These are phyloP conservation scores for Agrypnia vestita DNA, from an alignment of 1,140 invertebrate genomes.

Conservation along the genomic window DNA sequence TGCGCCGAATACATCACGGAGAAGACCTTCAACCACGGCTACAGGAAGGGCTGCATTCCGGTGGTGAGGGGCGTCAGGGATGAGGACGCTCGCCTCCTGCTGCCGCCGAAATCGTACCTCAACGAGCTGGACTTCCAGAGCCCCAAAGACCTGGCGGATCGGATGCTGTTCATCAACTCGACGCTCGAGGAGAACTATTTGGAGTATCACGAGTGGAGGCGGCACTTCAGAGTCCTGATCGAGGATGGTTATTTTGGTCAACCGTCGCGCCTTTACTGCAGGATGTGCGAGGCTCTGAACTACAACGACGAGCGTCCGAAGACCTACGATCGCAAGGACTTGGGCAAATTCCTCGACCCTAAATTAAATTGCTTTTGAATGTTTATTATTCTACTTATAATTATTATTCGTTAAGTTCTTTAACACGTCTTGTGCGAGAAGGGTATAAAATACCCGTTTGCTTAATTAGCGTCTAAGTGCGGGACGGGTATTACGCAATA, in stretches of 20 bases:
- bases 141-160: constrained; percentile 75
- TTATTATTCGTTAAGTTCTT: no score
- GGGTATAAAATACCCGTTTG: no score
- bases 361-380: constrained; percentile 44
- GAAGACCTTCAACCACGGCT: constrained; percentile 80
- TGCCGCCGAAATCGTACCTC: constrained; percentile 81
- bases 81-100: constrained; percentile 70
- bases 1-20: constrained; percentile 83
- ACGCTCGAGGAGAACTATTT: constrained; percentile 62
- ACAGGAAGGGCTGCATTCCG: constrained; percentile 78
- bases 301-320: constrained; percentile 73
- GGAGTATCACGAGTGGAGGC: constrained; percentile 81
- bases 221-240: constrained; percentile 78
- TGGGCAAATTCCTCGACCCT: constrained; percentile 58
- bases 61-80: constrained; percentile 78
- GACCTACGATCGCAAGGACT: constrained; percentile 68
- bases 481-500: no score
- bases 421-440: no score
- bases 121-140: constrained; percentile 82
- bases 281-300: constrained; percentile 85
- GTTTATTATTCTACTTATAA: no score
- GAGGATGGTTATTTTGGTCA: constrained; percentile 82
- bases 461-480: no score
- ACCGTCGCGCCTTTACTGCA: constrained; percentile 83
- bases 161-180: constrained; percentile 71